A percentile compares a stretch with the other conserved stretches of the same genome.
Evolutionary conservation across 2,888 invertebrate genomes (phyloP).

Genomic region (Masnerella sp.): DNA sequence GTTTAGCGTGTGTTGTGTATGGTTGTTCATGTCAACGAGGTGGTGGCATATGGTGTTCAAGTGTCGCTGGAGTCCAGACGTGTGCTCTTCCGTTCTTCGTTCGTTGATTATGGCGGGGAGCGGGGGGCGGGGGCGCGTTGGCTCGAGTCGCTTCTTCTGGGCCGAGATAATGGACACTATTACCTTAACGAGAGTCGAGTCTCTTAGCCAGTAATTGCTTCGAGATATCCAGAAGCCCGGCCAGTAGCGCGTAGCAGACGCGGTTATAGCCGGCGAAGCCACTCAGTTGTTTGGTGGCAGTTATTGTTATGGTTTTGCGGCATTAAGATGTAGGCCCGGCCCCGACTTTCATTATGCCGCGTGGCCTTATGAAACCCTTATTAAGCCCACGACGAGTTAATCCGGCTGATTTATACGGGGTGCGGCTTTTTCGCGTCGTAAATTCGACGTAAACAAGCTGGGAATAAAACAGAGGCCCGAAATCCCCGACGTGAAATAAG

Average conservation of each 20-base stretch:
- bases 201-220: constrained; percentile 76
- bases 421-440: constrained; percentile 51
- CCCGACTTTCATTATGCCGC: constrained; percentile 74
- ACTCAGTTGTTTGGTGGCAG: constrained; percentile 73
- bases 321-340: constrained; percentile 75
- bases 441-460: constrained; percentile 56
- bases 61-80: no score
- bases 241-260: constrained; percentile 68
- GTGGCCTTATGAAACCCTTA: constrained; percentile 68
- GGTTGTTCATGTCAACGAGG: no score
- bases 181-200: constrained; percentile 75
- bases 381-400: constrained; percentile 54
- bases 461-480: constrained; percentile 50
- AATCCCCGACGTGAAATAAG: constrained; percentile 54
- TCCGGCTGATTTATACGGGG: constrained; percentile 51
- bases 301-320: constrained; percentile 77
- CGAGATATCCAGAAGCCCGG: constrained; percentile 72
- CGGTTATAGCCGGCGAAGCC: constrained; percentile 73
- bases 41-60: no score
- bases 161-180: constrained; percentile 75
- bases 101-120: no score
- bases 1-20: no score
- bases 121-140: constrained; percentile 22
- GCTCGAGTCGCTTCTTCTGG: constrained; percentile 74
- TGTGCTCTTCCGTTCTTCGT: no score